Evolutionary conservation across 2,113 vertebrate species (phyloP).

Genomic region (Catagonus wagneri): DNA sequence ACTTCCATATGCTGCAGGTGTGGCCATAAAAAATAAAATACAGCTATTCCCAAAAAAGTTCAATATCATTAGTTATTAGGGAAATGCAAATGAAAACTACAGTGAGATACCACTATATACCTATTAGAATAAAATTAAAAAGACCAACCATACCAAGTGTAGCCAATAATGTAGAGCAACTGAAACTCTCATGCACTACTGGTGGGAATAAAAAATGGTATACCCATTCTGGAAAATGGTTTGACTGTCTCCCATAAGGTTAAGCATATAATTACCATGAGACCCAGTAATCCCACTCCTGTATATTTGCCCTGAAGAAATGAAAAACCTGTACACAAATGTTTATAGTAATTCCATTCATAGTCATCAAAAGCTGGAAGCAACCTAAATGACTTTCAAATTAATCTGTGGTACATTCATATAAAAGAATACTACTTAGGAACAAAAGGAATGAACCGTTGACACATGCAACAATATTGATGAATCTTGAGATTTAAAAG

Average conservation of each 20-base stretch:
- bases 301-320: conserved; percentile 44
- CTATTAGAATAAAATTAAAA: neutral
- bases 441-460: neutral
- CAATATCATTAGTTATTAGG: neutral
- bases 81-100: conserved; percentile 22
- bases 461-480: neutral
- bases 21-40: neutral
- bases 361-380: neutral
- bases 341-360: neutral
- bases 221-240: conserved; percentile 38
- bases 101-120: neutral
- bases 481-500: neutral
- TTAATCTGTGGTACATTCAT: neutral
- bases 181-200: neutral
- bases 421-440: neutral
- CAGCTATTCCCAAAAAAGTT: conserved; percentile 20
- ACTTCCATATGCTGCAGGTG: no score
- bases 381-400: neutral
- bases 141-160: neutral
- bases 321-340: neutral
- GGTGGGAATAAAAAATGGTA: neutral
- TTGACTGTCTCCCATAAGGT: neutral
- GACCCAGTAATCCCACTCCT: neutral
- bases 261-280: neutral
- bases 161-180: neutral